Evolutionary conservation across 2,888 invertebrate genomes (phyloP).

Genomic region (Plebejus melissa): DNA sequence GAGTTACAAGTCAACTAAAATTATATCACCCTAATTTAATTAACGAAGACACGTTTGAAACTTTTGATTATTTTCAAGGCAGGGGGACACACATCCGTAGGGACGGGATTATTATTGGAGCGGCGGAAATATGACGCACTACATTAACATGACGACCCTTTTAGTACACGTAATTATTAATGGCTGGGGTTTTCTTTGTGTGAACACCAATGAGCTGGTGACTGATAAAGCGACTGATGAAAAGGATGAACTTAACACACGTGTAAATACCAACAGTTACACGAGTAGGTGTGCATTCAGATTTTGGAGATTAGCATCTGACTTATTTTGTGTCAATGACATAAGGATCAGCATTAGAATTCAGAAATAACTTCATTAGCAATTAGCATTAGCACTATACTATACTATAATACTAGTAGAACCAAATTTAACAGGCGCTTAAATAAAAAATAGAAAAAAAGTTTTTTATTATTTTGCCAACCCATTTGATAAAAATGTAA

Average conservation of each 20-base stretch:
- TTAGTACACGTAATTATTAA: conserved; percentile 26
- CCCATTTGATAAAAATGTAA: background rate
- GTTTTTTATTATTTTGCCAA: background rate
- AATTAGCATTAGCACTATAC: too few species aligned
- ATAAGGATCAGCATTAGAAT: background rate
- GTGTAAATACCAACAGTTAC: background rate
- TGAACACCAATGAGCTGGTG: conserved; percentile 3
- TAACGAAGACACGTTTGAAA: conserved; percentile 42
- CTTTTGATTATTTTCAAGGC: conserved; percentile 54
- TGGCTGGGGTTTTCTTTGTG: conserved; percentile 20
- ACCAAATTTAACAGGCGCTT: too few species aligned
- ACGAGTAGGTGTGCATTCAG: background rate
- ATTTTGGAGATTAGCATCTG: background rate
- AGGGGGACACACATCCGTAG: conserved; percentile 56
- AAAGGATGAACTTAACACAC: background rate
- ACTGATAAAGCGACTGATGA: background rate
- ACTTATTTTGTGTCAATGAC: background rate
- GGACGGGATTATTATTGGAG: conserved; percentile 47
- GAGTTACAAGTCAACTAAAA: background rate
- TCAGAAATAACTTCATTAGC: background rate
- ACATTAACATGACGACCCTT: conserved; percentile 44
- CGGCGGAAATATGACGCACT: conserved; percentile 48
- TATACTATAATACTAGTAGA: too few species aligned
- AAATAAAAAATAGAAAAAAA: background rate
- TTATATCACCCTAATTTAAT: conserved; percentile 34